Base-by-base conservation (phyloP, 1,140 invertebrate species). In the Diplogasteroides magnus region DNA sequence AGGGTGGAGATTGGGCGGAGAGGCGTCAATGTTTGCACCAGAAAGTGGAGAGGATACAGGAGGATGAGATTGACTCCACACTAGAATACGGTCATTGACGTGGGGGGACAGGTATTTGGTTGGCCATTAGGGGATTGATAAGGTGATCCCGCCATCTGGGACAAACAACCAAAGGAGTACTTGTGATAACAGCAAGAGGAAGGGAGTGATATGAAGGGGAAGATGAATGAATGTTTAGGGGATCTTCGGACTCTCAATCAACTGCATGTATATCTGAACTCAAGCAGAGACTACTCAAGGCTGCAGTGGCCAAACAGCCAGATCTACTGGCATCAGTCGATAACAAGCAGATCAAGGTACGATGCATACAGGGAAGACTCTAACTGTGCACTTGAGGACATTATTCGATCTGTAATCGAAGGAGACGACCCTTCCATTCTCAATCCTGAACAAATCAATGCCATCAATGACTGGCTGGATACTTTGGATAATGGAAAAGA, bases 401-500 rank as follows among this genome's bases (percentile, higher is more conserved):
- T 72, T 19, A 75, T 75, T 55, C 65, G 64, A n/a, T 68, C 73
- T 61, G 74, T 74, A 14, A 66, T 75, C 14, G 67, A 57, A 19
- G 74, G 74, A 57, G 72, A 75, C 48, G 74, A 73, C 13, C 71
- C 71, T 11, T 57, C 74, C 0, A 59, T 74, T 23, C 31, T 75
- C 6, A 74, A 67, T 37, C 68, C 32, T n/a, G 74, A 75, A 25
- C 74, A 75, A 57, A 57, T 75, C 27, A 58, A 64, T n/a, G 67
- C 64, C 2, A 61, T 75, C 59, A 73, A 75, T 25, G 69, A 75
- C n/a, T 75, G 74, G 74, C 63, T 75, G 2, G 74, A 75, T 15
- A 61, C 67, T 25, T 26, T 74, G 25, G 73, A 71, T 11, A 71
- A 31, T 48, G 37, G 37, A 11, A 62, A 25, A 11, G 68, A 74